Percentiles rank a stretch among this genome's conserved stretches.
These are phyloP conservation scores for Galagoides demidoff DNA, from an alignment of 2,797 vertebrate species.

Conservation along the genomic window DNA sequence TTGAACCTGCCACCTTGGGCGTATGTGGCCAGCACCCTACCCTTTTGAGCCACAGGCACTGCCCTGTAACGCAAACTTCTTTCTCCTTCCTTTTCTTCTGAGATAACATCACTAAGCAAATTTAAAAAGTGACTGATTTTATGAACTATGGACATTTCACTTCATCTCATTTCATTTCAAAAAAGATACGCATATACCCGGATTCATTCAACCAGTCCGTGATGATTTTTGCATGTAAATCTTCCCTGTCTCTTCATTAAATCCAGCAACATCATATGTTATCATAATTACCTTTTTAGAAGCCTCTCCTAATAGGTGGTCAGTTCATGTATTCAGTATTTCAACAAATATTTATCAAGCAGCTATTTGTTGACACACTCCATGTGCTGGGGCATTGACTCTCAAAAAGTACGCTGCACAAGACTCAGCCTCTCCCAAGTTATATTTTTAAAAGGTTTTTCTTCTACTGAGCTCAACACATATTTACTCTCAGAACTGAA, in stretches of 20 bases:
- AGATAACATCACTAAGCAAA: constrained; percentile 3
- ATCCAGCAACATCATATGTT: background rate
- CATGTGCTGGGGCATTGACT: background rate
- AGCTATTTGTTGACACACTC: background rate
- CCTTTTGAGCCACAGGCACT: no score
- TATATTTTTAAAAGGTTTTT: background rate
- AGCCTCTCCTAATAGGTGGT: background rate
- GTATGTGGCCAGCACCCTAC: no score
- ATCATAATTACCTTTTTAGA: constrained; percentile 1
- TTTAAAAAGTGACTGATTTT: constrained; percentile 12
- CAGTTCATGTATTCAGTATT: constrained; percentile 45
- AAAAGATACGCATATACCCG: background rate
- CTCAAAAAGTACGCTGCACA: background rate
- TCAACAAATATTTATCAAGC: constrained; percentile 38
- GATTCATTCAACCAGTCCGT: background rate
- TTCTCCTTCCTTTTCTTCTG: background rate
- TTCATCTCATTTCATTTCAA: constrained; percentile 36
- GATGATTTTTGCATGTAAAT: background rate
- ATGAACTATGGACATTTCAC: background rate
- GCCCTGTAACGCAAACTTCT: background rate
- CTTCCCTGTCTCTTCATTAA: background rate
- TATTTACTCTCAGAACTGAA: constrained; percentile 18
- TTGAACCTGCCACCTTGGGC: no score
- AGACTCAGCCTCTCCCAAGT: background rate
- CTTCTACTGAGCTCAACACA: background rate